Conservation (phyloP, 2,888 invertebrate genomes). For the Acanthopleura granulata region DNA sequence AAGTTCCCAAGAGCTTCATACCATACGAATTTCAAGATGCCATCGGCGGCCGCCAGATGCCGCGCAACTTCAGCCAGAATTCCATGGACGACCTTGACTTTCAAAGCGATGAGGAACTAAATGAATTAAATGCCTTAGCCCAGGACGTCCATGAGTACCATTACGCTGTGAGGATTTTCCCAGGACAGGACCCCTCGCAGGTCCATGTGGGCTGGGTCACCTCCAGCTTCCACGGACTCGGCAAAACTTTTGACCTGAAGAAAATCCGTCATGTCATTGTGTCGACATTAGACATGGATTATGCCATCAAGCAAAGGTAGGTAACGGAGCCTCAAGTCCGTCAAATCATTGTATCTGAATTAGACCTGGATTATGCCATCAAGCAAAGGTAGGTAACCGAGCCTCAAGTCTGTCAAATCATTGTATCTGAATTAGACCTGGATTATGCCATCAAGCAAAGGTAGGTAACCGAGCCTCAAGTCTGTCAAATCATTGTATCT, state of each 20-base stretch:
- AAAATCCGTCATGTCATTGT: conserved; percentile 65
- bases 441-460: no score
- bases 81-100: conserved; percentile 50
- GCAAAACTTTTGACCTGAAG: conserved; percentile 65
- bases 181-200: conserved; percentile 93
- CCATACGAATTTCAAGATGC: conserved; percentile 63
- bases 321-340: no score
- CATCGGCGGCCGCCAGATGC: conserved; percentile 39
- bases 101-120: conserved; percentile 59
- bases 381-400: no score
- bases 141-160: conserved; percentile 93
- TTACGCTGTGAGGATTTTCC: conserved; percentile 87
- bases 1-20: conserved; percentile 51
- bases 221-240: conserved; percentile 82
- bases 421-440: no score
- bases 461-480: no score
- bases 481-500: no score
- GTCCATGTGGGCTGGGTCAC: conserved; percentile 99
- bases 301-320: conserved; percentile 75
- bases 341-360: no score
- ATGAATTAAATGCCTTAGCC: conserved; percentile 64
- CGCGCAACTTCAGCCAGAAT: conserved; percentile 46
- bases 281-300: conserved; percentile 70
- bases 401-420: no score
- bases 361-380: no score